Percentiles rank a stretch among this genome's conserved stretches.
Evolutionary conservation across 2,888 invertebrate genomes (phyloP).

Genomic region (Parnassius apollo): DNA sequence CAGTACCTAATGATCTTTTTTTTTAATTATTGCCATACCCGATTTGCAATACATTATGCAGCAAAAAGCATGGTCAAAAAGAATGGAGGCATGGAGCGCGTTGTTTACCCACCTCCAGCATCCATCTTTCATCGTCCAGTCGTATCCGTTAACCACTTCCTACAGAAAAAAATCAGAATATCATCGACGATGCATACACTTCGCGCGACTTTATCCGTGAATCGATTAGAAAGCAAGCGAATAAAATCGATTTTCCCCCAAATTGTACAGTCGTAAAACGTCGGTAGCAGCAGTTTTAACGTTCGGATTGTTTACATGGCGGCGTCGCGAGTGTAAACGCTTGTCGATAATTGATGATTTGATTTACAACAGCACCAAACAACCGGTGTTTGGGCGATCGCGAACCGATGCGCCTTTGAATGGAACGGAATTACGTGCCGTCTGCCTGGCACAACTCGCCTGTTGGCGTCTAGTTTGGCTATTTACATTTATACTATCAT

Average conservation of each 20-base stretch:
- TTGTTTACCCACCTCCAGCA: slow-evolving; percentile 48
- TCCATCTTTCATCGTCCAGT: slow-evolving; percentile 49
- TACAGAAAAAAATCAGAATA: slow-evolving; percentile 55
- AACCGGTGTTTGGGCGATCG: slow-evolving; percentile 76
- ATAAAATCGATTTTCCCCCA: slow-evolving; percentile 81
- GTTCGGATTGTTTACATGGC: slow-evolving; percentile 77
- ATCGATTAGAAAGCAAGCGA: slow-evolving; percentile 75
- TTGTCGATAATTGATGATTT: slow-evolving; percentile 81
- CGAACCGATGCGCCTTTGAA: slow-evolving; percentile 64
- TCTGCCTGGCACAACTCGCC: slow-evolving; percentile 17
- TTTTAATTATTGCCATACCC: too few species aligned
- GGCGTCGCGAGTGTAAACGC: slow-evolving; percentile 79
- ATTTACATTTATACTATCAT: slow-evolving; percentile 4
- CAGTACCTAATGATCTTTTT: too few species aligned
- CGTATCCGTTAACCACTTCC: slow-evolving; percentile 74
- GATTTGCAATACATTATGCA: not conserved
- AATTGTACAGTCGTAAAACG: slow-evolving; percentile 76
- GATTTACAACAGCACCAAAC: slow-evolving; percentile 80
- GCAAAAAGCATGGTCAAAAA: not conserved
- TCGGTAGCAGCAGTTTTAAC: slow-evolving; percentile 74
- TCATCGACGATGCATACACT: slow-evolving; percentile 40
- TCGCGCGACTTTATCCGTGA: slow-evolving; percentile 66
- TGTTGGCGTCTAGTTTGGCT: slow-evolving; percentile 6
- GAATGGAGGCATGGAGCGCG: slow-evolving; percentile 36
- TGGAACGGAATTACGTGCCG: slow-evolving; percentile 41